Percentiles rank a stretch among this genome's conserved stretches.
These are phyloP conservation scores for Malurus alboscapulatus DNA, from an alignment of 2,113 vertebrate genomes.

Conservation along the genomic window DNA sequence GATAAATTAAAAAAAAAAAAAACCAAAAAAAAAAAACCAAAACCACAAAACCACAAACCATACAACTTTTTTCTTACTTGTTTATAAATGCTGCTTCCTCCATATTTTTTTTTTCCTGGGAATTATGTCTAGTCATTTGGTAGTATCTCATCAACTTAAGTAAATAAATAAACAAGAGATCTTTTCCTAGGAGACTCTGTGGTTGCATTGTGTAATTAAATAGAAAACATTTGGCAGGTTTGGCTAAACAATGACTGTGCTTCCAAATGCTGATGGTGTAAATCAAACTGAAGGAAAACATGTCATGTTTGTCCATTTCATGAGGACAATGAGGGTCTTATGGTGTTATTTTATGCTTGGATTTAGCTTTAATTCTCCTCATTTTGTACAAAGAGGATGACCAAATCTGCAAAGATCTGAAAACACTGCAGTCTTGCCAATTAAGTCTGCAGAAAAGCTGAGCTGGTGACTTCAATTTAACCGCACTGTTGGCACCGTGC, in stretches of 20 bases:
- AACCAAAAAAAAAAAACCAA: too few relatives aligned
- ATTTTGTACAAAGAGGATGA: slow-evolving; percentile 38
- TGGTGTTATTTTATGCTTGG: slow-evolving; percentile 1
- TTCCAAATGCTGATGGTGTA: slow-evolving; percentile 34
- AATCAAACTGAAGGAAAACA: slow-evolving; percentile 42
- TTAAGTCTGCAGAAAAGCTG: slow-evolving; percentile 32
- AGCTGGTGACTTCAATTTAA: slow-evolving; percentile 30
- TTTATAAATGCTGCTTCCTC: background rate
- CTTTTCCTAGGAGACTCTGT: background rate
- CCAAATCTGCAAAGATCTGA: slow-evolving; percentile 18
- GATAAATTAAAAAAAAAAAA: background rate
- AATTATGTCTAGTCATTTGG: background rate
- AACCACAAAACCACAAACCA: background rate
- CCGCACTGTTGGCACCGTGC: background rate
- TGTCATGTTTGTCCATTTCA: background rate
- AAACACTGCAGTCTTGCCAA: slow-evolving; percentile 22
- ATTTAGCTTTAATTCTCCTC: slow-evolving; percentile 31
- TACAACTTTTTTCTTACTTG: background rate
- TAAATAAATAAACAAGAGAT: slow-evolving; percentile 10
- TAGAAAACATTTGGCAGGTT: slow-evolving; percentile 44
- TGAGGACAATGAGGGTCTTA: background rate
- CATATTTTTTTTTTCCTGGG: background rate
- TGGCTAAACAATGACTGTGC: slow-evolving; percentile 24
- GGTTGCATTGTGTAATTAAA: slow-evolving; percentile 41
- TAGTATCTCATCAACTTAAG: background rate